phyloP scores from a whole-genome alignment of 2,113 vertebrate species.

The Thalassarche chlororhynchos region DNA sequence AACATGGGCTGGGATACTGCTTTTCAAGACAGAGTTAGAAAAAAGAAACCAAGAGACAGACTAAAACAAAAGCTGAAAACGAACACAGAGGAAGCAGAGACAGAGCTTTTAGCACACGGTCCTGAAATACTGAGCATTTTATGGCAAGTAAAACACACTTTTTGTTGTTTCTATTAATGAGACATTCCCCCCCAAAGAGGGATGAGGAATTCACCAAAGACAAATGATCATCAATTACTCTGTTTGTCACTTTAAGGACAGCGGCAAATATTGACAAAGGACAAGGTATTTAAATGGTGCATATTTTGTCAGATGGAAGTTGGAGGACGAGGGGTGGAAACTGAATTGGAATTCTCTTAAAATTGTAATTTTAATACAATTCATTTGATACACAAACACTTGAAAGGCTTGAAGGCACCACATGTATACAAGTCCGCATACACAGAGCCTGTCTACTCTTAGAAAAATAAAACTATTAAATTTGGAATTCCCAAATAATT shows the following conservation, averaged over 20 bases:
- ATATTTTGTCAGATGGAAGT: neutral
- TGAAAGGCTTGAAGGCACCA: neutral
- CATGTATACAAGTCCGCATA: neutral
- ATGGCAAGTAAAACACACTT: neutral
- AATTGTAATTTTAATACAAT: neutral
- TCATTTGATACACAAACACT: neutral
- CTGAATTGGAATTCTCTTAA: neutral
- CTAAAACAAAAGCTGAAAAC: neutral
- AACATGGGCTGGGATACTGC: neutral
- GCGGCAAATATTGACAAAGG: neutral
- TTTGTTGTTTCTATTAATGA: neutral
- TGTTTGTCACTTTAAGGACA: neutral
- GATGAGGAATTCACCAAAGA: neutral
- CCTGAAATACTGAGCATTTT: neutral
- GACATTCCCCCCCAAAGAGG: neutral
- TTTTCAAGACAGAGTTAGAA: neutral
- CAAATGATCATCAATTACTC: neutral
- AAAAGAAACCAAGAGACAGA: neutral
- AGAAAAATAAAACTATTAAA: neutral
- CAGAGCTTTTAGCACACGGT: neutral
- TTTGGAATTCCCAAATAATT: neutral
- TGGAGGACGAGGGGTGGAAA: neutral
- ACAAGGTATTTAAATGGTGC: neutral
- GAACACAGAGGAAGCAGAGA: neutral
- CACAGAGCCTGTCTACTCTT: neutral